A percentile compares a stretch with the other conserved stretches of the same genome.
Conservation (phyloP, 2,113 vertebrate species). For the Elephas maximus region DNA sequence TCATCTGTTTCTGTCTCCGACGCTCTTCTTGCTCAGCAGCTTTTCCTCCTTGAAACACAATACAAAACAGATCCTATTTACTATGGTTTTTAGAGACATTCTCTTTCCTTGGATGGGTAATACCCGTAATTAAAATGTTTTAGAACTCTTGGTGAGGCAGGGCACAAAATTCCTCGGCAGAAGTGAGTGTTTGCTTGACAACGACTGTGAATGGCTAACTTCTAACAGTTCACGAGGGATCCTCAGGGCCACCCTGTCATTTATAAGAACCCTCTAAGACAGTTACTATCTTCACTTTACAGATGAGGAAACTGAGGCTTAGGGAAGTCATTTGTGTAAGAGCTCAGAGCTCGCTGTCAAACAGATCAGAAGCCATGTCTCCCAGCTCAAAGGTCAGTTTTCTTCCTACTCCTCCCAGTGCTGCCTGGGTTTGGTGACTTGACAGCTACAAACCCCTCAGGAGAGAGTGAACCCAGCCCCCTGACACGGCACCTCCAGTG, state of each 20-base stretch:
- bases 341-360: not conserved
- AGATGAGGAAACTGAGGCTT: not conserved
- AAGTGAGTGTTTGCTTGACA: not conserved
- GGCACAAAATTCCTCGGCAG: not conserved
- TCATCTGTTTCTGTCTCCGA: slow-evolving; percentile 93
- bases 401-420: not conserved
- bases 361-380: not conserved
- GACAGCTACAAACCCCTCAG: not conserved
- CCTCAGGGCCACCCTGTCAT: not conserved
- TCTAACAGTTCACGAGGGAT: not conserved
- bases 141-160: not conserved
- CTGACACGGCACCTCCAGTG: not conserved
- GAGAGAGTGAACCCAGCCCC: not conserved
- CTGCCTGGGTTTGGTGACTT: not conserved
- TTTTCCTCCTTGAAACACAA: slow-evolving; percentile 81
- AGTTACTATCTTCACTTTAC: not conserved
- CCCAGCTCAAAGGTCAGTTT: not conserved
- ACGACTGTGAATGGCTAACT: not conserved
- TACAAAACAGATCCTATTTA: not conserved
- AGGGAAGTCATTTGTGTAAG: not conserved
- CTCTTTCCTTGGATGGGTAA: not conserved
- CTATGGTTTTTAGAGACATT: not conserved
- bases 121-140: not conserved
- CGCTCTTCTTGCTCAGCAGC: slow-evolving; percentile 90
- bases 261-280: not conserved